Evolutionary conservation across 2,797 vertebrate genomes (phyloP), one percentile per base, ranked within the genome.

Genomic region (Rhadinocentrus ornatus): DNA sequence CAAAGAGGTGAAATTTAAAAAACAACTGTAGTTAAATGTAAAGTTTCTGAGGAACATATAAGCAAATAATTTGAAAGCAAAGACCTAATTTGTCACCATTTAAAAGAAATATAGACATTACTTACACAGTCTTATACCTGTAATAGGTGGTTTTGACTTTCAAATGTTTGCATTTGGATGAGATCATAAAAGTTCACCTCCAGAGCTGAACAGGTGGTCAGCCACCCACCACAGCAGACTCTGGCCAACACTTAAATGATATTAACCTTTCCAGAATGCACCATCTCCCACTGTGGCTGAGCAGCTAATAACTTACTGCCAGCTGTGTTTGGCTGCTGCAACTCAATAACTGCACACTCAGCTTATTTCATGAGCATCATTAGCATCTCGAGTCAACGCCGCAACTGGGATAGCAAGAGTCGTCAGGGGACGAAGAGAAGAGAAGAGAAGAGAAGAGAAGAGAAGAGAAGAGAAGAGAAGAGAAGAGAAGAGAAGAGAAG

Each of bases 141-240:
- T 62, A 62, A 69, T 46, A 44, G 67, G 68, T 50, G 24, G 48
- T 75, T 73, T 86, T 29, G 68, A 88, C 91, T 90, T 92, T 93
- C 80, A 90, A 76, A 80, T 72, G 50, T 83, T 76, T 77, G 73
- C 63, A 62, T 56, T 77, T 67, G 69, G 69, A 67, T 73, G 72
- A 78, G 77, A 67, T 70, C 73, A 81, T 79, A 60, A 73, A 76
- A 85, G 86, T 81, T 84, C 78, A 80, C 78, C 86, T 88, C 71
- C 67, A 68, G 81, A 78, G 85, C 62, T 74, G 91, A 92, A 91
- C 93, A 92, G 90, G 90, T 92, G 92, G 90, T 87, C 84, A 73
- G 55, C 76, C 82, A 69, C 84, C 90, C 90, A 84, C 87, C 78
- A 81, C 79, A 81, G 71, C 85, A 74, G 83, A 82, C 78, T 83